Evolutionary conservation across 2,113 vertebrate species (phyloP).

Genomic region (Alligator mississippiensis): DNA sequence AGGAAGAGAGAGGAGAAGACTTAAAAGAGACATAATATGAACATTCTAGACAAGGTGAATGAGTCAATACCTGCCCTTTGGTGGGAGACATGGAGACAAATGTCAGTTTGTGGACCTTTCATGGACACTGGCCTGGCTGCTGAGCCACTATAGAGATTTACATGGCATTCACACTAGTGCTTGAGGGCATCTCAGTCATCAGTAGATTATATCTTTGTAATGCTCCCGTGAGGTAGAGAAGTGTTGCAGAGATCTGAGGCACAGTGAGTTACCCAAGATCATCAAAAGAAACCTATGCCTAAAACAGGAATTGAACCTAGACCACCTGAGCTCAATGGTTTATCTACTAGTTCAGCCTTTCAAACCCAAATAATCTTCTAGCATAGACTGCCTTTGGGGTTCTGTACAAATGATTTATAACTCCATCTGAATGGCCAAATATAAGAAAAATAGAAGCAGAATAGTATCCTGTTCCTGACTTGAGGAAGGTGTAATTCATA

Average conservation of each 20-base stretch:
- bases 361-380: not conserved
- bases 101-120: not conserved
- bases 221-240: not conserved
- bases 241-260: constrained; percentile 15
- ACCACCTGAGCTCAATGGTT: not conserved
- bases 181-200: not conserved
- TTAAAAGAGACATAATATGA: not conserved
- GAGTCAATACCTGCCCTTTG: not conserved
- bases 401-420: constrained; percentile 39
- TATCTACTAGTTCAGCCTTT: not conserved
- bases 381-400: not conserved
- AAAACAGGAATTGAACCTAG: not conserved
- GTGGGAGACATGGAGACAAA: not conserved
- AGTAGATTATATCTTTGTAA: constrained; percentile 7
- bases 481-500: constrained; percentile 53
- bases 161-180: not conserved
- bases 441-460: constrained; percentile 56
- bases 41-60: not conserved
- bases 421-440: constrained; percentile 24
- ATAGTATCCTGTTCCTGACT: constrained; percentile 29
- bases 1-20: not conserved
- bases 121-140: not conserved
- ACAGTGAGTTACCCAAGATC: constrained; percentile 26
- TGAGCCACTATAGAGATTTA: too few relatives aligned
- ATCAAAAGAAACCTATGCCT: not conserved